Percentiles rank a stretch among this genome's conserved stretches.
These are phyloP conservation scores for Conomelus anceps DNA, from an alignment of 2,888 invertebrate genomes.

Conservation along the genomic window DNA sequence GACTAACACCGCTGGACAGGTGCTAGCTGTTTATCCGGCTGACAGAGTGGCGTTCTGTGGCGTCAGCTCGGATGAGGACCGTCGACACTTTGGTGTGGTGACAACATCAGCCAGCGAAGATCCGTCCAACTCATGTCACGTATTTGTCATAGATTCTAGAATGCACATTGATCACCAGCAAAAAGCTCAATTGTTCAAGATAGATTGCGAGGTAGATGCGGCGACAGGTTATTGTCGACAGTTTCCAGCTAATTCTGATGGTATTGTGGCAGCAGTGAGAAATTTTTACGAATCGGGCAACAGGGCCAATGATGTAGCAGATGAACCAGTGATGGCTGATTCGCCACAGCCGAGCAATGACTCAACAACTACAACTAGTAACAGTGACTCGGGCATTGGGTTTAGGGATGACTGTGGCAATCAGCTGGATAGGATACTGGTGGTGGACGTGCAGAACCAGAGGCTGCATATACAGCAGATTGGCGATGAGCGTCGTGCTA, in stretches of 20 bases:
- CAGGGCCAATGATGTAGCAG: slow-evolving; percentile 42
- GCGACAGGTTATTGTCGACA: slow-evolving; percentile 75
- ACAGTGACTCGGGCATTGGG: slow-evolving; percentile 92
- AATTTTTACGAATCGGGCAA: slow-evolving; percentile 44
- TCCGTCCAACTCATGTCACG: slow-evolving; percentile 85
- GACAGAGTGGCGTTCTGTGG: slow-evolving; percentile 83
- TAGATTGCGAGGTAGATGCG: slow-evolving; percentile 74
- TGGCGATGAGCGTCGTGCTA: slow-evolving; percentile 27
- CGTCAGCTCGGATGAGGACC: slow-evolving; percentile 82
- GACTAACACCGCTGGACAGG: slow-evolving; percentile 66
- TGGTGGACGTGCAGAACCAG: slow-evolving; percentile 58
- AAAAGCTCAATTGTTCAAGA: slow-evolving; percentile 77
- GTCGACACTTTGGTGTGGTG: slow-evolving; percentile 86
- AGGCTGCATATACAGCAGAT: slow-evolving; percentile 38
- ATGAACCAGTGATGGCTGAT: slow-evolving; percentile 54
- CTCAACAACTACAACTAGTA: slow-evolving; percentile 76
- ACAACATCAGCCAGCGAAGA: slow-evolving; percentile 62
- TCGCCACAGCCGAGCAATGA: slow-evolving; percentile 82
- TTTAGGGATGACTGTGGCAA: slow-evolving; percentile 84
- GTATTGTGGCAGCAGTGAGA: slow-evolving; percentile 52
- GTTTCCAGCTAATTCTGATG: slow-evolving; percentile 77
- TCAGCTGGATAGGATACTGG: slow-evolving; percentile 70
- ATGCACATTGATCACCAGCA: slow-evolving; percentile 72
- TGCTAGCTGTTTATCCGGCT: slow-evolving; percentile 80
- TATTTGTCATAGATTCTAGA: slow-evolving; percentile 87